Conservation (phyloP, 2,113 vertebrate species). For the Ondatra zibethicus region DNA sequence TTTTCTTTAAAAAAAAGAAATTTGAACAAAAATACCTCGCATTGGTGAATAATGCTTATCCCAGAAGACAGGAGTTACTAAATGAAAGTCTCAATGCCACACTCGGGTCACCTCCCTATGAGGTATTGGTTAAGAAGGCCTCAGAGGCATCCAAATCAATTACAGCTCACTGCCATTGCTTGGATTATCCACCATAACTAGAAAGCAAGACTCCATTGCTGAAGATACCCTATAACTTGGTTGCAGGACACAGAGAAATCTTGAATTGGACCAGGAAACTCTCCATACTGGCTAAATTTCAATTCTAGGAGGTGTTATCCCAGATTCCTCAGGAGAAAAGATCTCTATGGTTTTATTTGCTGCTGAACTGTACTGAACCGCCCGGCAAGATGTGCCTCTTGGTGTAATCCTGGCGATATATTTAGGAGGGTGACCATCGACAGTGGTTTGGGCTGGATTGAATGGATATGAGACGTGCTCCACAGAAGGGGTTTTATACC, state of each 20-base stretch:
- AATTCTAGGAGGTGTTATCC: neutral
- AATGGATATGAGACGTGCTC: neutral
- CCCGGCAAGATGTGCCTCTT: neutral
- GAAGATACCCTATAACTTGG: neutral
- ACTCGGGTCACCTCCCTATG: neutral
- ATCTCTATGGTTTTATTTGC: neutral
- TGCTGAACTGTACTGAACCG: neutral
- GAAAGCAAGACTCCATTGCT: neutral
- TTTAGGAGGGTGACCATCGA: neutral
- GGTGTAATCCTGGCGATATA: neutral
- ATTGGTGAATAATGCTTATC: neutral
- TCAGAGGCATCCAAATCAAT: neutral
- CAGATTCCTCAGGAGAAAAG: neutral
- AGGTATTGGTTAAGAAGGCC: neutral
- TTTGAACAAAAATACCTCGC: neutral
- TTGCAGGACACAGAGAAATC: neutral
- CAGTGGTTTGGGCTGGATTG: neutral
- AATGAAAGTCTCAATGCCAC: neutral
- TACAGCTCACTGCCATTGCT: neutral
- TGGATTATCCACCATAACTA: neutral
- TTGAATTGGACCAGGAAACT: neutral
- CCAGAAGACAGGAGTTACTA: neutral
- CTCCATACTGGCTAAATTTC: too few relatives aligned
- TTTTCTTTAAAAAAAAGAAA: neutral
- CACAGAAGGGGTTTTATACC: neutral